Base-by-base conservation (phyloP, 1,140 invertebrate genomes). In the Lethrus apterus region DNA sequence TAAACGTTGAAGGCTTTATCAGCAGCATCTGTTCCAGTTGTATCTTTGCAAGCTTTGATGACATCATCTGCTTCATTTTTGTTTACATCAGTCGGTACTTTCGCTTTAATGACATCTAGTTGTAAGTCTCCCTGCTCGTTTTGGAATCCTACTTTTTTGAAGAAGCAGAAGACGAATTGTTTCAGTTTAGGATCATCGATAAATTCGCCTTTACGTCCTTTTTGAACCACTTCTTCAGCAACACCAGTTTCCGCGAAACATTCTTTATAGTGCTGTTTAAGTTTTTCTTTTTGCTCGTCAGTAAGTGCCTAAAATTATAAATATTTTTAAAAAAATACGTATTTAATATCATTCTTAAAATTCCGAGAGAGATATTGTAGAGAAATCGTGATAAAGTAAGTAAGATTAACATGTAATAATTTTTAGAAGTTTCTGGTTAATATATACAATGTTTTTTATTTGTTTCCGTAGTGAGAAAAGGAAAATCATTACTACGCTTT, bases 261-360 rank as follows among this genome's bases (percentile, higher is more conserved):
- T 42, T 71, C 68, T 3, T 59, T 54, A 49, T 62, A 58, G 49
- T 70, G 64, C 34, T 66, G 64, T 58, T 69, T 69, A 11, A 74
- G 49, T 48, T 71, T 73, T 45, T 67, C 65, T 46, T 70, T 71
- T 56, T 73, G 69, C 40, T 73, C 71, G 18, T 71, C 68, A 2
- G 67, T 70, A 1, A 75, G 53, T 44, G 65, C 67, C 69, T 72
- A 59, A 13, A 44, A 44, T 15, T 3, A 24, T 29, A 30, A 15
- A 26, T n/a, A n/a, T n/a, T n/a, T n/a, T n/a, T n/a, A n/a, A n/a
- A n/a, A n/a, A n/a, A n/a, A n/a, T n/a, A n/a, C n/a, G n/a, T n/a
- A n/a, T n/a, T n/a, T n/a, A n/a, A n/a, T n/a, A n/a, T n/a, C n/a
- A n/a, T n/a, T n/a, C n/a, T n/a, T n/a, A n/a, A n/a, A n/a, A n/a